Conservation (phyloP, 2,113 vertebrate species). For the Psittacula cyanocephala region DNA sequence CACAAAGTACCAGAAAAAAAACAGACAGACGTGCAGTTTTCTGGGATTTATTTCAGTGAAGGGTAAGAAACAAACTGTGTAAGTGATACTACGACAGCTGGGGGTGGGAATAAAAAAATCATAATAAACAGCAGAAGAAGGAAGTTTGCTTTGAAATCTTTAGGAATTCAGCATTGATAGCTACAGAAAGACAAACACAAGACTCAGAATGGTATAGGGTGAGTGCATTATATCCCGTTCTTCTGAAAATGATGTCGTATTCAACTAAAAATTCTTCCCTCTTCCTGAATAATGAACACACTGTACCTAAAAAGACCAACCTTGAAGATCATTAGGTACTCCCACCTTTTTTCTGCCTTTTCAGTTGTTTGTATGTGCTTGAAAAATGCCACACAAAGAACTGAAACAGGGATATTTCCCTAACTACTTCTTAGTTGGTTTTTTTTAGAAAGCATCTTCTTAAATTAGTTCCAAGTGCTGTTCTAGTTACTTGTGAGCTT, state of each 20-base stretch:
- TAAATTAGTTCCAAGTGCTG: neutral
- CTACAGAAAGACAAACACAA: neutral
- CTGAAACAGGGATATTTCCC: neutral
- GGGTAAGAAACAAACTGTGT: neutral
- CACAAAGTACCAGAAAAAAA: neutral
- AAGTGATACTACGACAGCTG: neutral
- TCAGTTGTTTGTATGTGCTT: neutral
- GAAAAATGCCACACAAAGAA: neutral
- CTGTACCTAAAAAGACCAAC: neutral
- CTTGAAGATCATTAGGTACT: neutral
- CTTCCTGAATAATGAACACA: neutral
- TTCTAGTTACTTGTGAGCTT: neutral
- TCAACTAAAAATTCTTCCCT: neutral
- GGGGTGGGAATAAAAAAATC: neutral
- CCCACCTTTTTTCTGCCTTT: neutral
- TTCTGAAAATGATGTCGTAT: neutral
- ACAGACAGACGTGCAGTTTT: conserved; percentile 23
- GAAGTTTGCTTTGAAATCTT: conserved; percentile 24
- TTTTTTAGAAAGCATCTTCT: neutral
- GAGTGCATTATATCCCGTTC: neutral
- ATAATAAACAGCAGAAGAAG: neutral
- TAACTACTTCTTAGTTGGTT: neutral
- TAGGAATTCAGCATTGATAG: neutral
- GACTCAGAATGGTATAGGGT: neutral
- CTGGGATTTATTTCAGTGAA: conserved; percentile 36